These are phyloP conservation scores for Platygyra sinensis DNA, from an alignment of 64 coral and sea anemone genomes.

Conservation along the genomic window DNA sequence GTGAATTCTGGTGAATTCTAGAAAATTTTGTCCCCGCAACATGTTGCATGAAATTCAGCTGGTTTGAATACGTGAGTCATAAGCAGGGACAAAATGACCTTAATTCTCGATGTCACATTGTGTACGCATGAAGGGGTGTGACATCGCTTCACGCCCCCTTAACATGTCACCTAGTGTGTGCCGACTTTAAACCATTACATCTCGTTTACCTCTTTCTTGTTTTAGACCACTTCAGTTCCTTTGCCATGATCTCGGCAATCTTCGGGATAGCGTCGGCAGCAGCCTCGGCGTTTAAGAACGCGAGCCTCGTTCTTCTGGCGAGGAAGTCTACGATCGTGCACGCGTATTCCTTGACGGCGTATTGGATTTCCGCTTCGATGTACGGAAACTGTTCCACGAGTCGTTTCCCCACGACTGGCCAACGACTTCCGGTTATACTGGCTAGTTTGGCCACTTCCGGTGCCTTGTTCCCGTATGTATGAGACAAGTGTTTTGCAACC, in stretches of 20 bases:
- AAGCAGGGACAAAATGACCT: too few relatives aligned
- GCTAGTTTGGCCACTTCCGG: slow-evolving; percentile 82
- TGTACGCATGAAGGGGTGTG: too few relatives aligned
- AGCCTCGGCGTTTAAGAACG: slow-evolving; percentile 85
- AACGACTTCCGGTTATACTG: slow-evolving; percentile 80
- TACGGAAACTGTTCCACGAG: slow-evolving; percentile 86
- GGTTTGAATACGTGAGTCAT: not conserved
- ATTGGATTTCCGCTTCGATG: slow-evolving; percentile 93
- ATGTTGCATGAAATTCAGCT: not conserved
- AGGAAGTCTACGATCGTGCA: slow-evolving; percentile 91
- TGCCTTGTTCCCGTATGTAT: slow-evolving; percentile 90
- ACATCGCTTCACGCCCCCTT: too few relatives aligned
- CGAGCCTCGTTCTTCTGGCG: slow-evolving; percentile 87
- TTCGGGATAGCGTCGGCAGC: slow-evolving; percentile 77
- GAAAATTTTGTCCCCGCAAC: too few relatives aligned
- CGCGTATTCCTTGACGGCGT: slow-evolving; percentile 87
- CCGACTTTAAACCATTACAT: too few relatives aligned
- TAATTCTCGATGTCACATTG: too few relatives aligned
- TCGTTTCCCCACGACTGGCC: slow-evolving; percentile 86
- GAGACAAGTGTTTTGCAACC: slow-evolving; percentile 84
- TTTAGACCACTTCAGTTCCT: slow-evolving; percentile 87
- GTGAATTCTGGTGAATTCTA: too few relatives aligned
- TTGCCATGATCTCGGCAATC: slow-evolving; percentile 93
- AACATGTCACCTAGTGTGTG: too few relatives aligned
- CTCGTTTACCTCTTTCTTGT: slow-evolving; percentile 71